A percentile compares a stretch with the other conserved stretches of the same genome.
Conservation (phyloP, 2,113 vertebrate genomes). For the Choloepus hoffmanni region DNA sequence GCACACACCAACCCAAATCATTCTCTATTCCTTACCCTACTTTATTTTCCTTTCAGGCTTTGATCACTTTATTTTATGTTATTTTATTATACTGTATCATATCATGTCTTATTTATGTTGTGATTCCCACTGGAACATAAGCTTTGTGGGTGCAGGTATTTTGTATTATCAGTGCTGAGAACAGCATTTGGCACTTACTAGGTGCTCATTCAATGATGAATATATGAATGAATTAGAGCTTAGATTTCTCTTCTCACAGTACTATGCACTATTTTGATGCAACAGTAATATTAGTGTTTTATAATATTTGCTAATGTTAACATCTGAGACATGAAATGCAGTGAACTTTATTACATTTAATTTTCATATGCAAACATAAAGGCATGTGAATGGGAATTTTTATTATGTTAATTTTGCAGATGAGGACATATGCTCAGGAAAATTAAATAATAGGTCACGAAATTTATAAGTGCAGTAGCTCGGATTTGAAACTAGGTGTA, state of each 20-base stretch:
- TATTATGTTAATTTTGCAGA: neutral
- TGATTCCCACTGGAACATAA: neutral
- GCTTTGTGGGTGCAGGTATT: neutral
- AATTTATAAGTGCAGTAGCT: neutral
- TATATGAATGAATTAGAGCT: neutral
- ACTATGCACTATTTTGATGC: neutral
- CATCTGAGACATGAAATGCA: neutral
- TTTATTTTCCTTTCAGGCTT: neutral
- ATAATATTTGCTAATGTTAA: neutral
- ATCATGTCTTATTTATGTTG: slow-evolving; percentile 6
- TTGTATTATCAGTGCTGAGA: neutral
- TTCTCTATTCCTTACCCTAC: neutral
- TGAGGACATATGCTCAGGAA: neutral
- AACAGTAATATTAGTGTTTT: neutral
- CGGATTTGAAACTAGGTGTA: neutral
- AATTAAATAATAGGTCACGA: neutral
- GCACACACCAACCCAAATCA: neutral
- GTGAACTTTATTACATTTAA: slow-evolving; percentile 1
- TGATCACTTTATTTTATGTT: neutral
- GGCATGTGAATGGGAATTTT: neutral
- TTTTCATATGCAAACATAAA: slow-evolving; percentile 12
- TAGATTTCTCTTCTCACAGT: neutral
- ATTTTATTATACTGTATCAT: neutral
- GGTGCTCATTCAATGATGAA: neutral
- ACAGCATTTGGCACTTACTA: neutral